Conservation (phyloP, 2,888 invertebrate genomes). For the Megalurothrips usitatus region DNA sequence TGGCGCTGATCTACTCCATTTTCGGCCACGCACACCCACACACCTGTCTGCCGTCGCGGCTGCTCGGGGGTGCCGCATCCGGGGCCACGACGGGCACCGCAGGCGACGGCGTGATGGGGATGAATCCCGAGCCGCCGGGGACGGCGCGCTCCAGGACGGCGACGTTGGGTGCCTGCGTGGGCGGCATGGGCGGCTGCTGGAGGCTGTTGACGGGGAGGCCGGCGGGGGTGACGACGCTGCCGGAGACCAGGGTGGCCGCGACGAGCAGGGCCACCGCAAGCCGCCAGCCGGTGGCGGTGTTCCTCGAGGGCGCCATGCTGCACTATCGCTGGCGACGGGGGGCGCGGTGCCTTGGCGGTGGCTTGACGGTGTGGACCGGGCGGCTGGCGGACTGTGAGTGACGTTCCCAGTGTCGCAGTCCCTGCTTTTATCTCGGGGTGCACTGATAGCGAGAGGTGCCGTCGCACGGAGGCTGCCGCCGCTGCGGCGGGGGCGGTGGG, state of each 20-base stretch:
- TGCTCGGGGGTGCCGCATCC: not conserved
- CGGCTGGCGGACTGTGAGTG: not conserved
- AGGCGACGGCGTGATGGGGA: not conserved
- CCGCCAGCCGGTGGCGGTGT: not conserved
- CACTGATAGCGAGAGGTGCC: not conserved
- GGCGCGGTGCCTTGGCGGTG: not conserved
- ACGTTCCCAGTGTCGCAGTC: not conserved
- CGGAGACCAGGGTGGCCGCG: not conserved
- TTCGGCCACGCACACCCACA: not conserved
- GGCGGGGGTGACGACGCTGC: not conserved
- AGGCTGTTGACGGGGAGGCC: slow-evolving; percentile 3
- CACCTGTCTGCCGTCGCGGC: not conserved
- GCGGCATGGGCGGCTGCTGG: not conserved
- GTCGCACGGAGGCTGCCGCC: not conserved
- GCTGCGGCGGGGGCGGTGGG: not conserved
- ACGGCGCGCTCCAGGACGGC: not conserved
- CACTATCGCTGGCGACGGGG: not conserved
- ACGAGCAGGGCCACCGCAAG: not conserved
- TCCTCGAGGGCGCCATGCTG: not conserved
- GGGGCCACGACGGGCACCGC: not conserved
- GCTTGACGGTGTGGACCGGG: not conserved
- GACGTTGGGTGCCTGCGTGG: not conserved
- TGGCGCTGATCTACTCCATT: too few species aligned
- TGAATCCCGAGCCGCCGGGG: not conserved
- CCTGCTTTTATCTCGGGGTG: slow-evolving; percentile 1